phyloP scores from a whole-genome alignment of 2,888 invertebrate species.

The Amphipoea oculea region DNA sequence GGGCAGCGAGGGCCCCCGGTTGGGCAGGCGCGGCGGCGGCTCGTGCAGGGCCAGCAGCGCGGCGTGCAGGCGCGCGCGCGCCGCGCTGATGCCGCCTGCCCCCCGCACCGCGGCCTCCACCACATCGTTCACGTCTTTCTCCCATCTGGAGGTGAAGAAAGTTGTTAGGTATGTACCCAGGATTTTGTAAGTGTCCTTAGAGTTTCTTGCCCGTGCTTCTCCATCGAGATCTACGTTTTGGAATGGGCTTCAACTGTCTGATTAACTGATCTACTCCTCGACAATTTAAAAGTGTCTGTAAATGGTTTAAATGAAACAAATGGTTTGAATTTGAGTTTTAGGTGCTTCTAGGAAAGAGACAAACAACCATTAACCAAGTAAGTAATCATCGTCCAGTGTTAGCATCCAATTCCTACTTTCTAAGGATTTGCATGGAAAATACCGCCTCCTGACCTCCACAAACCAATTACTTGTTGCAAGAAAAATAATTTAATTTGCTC shows the following conservation, averaged over 20 bases:
- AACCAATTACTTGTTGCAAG: not conserved
- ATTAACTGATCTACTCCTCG: not conserved
- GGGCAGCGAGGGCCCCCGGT: slow-evolving; percentile 90
- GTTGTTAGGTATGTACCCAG: not conserved
- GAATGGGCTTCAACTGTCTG: not conserved
- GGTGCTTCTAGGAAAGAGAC: not conserved
- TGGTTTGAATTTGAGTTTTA: too few relatives aligned
- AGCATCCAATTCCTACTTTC: not conserved
- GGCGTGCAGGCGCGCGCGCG: slow-evolving; percentile 85
- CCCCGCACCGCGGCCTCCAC: slow-evolving; percentile 90
- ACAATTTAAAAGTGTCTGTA: not conserved
- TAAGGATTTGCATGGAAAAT: not conserved
- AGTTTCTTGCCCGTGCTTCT: not conserved
- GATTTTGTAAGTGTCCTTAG: not conserved
- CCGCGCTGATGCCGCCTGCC: slow-evolving; percentile 84
- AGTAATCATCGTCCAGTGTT: not conserved
- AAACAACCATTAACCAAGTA: not conserved
- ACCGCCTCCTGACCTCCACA: not conserved
- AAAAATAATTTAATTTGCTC: not conserved
- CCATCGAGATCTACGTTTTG: too few relatives aligned
- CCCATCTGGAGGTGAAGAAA: slow-evolving; percentile 76
- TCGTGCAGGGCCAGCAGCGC: slow-evolving; percentile 84
- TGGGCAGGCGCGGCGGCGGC: slow-evolving; percentile 76
- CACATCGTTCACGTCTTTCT: slow-evolving; percentile 90
- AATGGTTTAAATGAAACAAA: not conserved